Evolutionary conservation across 2,797 vertebrate species (phyloP).

Genomic region (Semaprochilodus insignis): DNA sequence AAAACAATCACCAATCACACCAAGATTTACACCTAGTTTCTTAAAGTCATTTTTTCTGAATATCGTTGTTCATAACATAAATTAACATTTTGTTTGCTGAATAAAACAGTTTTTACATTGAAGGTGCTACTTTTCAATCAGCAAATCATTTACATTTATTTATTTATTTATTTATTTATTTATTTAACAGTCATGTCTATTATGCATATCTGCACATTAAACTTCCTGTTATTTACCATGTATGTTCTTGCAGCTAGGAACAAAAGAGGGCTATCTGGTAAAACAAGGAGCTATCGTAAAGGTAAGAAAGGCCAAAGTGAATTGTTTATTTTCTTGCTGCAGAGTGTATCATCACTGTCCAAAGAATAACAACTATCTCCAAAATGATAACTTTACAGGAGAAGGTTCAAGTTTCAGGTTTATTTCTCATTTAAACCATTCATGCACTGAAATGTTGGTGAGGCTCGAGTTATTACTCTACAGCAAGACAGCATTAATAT

Average conservation of each 20-base stretch:
- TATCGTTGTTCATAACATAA: neutral
- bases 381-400: no score
- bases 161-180: no score
- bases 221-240: neutral
- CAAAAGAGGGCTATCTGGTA: slow-evolving; percentile 94
- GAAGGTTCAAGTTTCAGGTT: no score
- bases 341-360: neutral
- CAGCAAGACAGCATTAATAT: no score
- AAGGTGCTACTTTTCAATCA: no score
- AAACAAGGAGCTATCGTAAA: slow-evolving; percentile 95
- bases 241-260: slow-evolving; percentile 86
- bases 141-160: no score
- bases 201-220: neutral
- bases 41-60: no score
- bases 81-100: neutral
- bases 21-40: neutral
- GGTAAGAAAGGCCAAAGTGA: slow-evolving; percentile 73
- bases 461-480: no score
- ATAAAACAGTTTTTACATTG: neutral
- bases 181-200: neutral
- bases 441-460: no score
- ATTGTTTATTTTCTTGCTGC: neutral
- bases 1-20: neutral
- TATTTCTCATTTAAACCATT: no score
- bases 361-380: no score